Evolutionary conservation across 2,888 invertebrate genomes (phyloP), one percentile per base, ranked within the genome.

Genomic region (Leptinotarsa peninsularis): DNA sequence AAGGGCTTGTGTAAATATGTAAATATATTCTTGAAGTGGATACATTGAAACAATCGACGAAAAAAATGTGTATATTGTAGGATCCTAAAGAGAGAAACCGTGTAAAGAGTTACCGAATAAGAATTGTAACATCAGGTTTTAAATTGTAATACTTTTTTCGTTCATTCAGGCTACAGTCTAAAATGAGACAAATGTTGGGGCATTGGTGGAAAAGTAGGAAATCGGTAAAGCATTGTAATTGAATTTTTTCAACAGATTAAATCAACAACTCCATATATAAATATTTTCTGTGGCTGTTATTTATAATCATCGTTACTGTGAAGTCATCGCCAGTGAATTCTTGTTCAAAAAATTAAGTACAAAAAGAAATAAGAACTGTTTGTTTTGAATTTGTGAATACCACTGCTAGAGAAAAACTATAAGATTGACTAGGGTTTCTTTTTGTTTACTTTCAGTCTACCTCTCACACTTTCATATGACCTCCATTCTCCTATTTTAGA

Each of bases 1-100:
- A 72, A 15, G 75, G 49, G 54, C 78, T 79, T 76, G 77, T 84
- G 85, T 85, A 84, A 76, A 85, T 85, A 85, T 84, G 84, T 85
- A 85, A 76, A 86, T 84, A 84, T 80, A 80, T 75, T 70, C 70
- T 79, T 79, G 76, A 81, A 78, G 80, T 80, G 81, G 81, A 81
- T 76, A 83, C 81, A 73, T 56, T 83, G 80, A 83, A 84, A 81
- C 80, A 84, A 85, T 70, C 70, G 58, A 70, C 33, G 49, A 49
- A 49, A 60, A 58, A 70, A 43, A 54, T 56, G 33, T 68, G 49
- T 56, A 69, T 21, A 58, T 58, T 70, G 33, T 58, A 70, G 70
- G 17, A 43, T 58, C 70, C 33, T 70, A 49, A 70, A 68, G 33
- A 50, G 70, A 58, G 21, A 58, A n/a, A 58, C 43, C 69, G 10